A percentile compares a stretch with the other conserved stretches of the same genome.
phyloP scores from a whole-genome alignment of 2,113 vertebrate species.

The Prochilodus magdalenae region DNA sequence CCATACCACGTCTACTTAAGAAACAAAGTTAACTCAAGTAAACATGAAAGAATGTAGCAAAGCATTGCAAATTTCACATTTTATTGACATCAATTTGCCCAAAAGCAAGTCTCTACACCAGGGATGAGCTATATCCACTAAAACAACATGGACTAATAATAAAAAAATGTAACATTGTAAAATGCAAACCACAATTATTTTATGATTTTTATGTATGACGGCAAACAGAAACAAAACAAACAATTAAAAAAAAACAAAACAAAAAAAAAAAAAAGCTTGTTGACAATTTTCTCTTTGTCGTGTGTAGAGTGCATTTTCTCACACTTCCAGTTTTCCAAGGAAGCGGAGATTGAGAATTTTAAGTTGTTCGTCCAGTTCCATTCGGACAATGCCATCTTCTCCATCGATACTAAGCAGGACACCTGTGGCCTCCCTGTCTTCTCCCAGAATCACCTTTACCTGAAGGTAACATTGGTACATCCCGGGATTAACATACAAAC shows the following conservation, averaged over 20 bases:
- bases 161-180: conserved; percentile 9
- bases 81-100: conserved; percentile 68
- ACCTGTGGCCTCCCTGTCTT: conserved; percentile 90
- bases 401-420: conserved; percentile 90
- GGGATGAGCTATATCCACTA: conserved; percentile 53
- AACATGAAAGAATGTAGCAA: not conserved
- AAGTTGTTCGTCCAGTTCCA: conserved; percentile 90
- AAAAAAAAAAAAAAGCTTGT: not conserved
- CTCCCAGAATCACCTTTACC: conserved; percentile 94
- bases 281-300: not conserved
- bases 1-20: too few relatives aligned
- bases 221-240: conserved; percentile 16
- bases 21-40: too few relatives aligned
- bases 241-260: conserved; percentile 16
- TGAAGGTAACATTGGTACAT: conserved; percentile 54
- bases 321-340: conserved; percentile 87
- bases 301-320: conserved; percentile 48
- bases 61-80: conserved; percentile 55
- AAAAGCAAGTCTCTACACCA: conserved; percentile 32
- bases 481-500: not conserved
- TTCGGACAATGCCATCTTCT: conserved; percentile 91
- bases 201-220: conserved; percentile 1
- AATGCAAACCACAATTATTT: not conserved
- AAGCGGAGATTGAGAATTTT: conserved; percentile 94
- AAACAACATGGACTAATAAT: conserved; percentile 32